A percentile compares a stretch with the other conserved stretches of the same genome.
Conservation (phyloP, 2,797 vertebrate species). For the Halcyon smyrnensis region DNA sequence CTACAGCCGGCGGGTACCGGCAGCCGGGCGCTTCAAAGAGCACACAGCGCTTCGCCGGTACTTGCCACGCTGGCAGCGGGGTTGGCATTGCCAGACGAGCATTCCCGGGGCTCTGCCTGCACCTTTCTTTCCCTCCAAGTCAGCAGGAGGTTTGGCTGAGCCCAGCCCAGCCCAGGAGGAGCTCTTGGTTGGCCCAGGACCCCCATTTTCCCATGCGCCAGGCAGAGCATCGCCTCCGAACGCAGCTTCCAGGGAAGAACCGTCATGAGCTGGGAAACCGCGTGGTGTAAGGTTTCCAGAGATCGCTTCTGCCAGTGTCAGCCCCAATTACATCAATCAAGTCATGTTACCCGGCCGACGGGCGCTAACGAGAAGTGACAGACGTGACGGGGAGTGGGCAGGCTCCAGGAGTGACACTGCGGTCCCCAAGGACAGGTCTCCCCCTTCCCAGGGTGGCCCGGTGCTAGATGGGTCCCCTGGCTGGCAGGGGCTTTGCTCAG, state of each 20-base stretch:
- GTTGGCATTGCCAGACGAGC: not conserved
- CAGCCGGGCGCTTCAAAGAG: not conserved
- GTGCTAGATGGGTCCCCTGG: rapidly evolving
- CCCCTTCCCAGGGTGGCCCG: not conserved
- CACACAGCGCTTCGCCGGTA: rapidly evolving
- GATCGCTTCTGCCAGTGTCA: not conserved
- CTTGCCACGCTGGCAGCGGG: not conserved
- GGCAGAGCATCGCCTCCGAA: not conserved
- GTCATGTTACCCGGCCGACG: not conserved
- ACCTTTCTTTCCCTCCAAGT: not conserved
- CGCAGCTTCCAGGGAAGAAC: not conserved
- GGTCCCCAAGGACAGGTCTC: not conserved
- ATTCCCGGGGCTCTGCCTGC: not conserved
- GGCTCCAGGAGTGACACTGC: not conserved
- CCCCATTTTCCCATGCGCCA: rapidly evolving
- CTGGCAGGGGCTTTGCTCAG: not conserved
- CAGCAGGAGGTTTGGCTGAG: not conserved
- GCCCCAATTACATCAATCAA: constrained; percentile 49
- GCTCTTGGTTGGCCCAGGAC: rapidly evolving
- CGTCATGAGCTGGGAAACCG: not conserved
- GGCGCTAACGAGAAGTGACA: constrained; percentile 67
- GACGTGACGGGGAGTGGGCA: constrained; percentile 29
- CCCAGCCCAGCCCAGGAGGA: not conserved
- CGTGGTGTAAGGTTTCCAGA: not conserved
- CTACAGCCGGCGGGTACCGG: not conserved